These are phyloP conservation scores for Tenthredo distinguenda DNA, from an alignment of 2,888 invertebrate genomes.

Conservation along the genomic window DNA sequence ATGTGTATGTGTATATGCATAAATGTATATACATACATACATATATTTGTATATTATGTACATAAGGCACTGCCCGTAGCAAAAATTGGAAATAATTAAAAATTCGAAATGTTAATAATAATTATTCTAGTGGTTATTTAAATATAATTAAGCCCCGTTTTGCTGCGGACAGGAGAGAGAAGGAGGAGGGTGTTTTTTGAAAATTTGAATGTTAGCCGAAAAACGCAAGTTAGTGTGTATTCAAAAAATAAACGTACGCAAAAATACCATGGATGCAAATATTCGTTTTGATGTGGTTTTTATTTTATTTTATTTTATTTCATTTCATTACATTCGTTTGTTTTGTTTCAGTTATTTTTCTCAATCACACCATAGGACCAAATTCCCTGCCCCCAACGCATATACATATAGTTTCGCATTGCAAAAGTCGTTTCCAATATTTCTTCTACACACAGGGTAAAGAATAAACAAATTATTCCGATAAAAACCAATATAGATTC, in stretches of 20 bases:
- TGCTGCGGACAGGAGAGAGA: constrained; percentile 50
- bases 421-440: constrained; percentile 64
- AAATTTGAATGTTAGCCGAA: constrained; percentile 56
- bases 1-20: constrained; percentile 25
- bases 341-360: neutral
- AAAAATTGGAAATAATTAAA: constrained; percentile 56
- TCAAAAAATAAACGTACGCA: constrained; percentile 62
- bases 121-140: constrained; percentile 53
- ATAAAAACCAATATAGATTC: constrained; percentile 40
- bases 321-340: neutral
- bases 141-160: constrained; percentile 49
- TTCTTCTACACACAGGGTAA: constrained; percentile 76
- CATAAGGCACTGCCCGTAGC: constrained; percentile 74
- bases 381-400: constrained; percentile 36
- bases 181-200: constrained; percentile 54
- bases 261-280: constrained; percentile 58
- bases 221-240: constrained; percentile 61
- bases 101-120: constrained; percentile 44
- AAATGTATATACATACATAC: constrained; percentile 52
- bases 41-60: constrained; percentile 65
- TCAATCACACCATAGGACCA: constrained; percentile 42
- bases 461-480: constrained; percentile 46
- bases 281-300: constrained; percentile 48
- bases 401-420: constrained; percentile 31
- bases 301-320: constrained; percentile 14